Evolutionary conservation across 2,888 invertebrate species (phyloP), one percentile per base, ranked within the genome.

Genomic region (Hesperia comma): DNA sequence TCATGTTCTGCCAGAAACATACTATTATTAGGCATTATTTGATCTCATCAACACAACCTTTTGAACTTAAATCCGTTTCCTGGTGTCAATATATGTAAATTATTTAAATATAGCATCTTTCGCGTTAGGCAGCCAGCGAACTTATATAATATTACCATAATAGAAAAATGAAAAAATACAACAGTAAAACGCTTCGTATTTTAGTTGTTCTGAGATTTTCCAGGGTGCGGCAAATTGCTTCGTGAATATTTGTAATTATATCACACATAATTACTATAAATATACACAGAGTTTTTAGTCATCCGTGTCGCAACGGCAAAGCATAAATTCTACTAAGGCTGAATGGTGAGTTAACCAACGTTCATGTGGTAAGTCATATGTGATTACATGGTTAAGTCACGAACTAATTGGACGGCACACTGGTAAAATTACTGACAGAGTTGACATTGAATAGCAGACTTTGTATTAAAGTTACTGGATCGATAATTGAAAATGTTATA

Each of bases 351-450:
- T 41, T 57, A 40, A 14, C 40, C 41, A n/a, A 57, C 32, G 40
- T 7, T 17, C 54, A 26, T 55, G 33, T 55, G 15, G 33, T 55
- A 33, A 54, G 33, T 55, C 32, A 21, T 55, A 33, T 15, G 40
- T 57, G 21, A 56, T 56, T 40, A 40, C 40, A 56, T 8, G 12
- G 19, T 40, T 40, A 56, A 40, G 40, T 40, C 14, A 19, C 14
- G 17, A 19, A 56, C 37, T 56, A 56, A 55, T 56, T 40, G 56
- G 56, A 56, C 6, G 40, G 14, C 14, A 14, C 26, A 7, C 19
- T 56, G 37, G 56, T 40, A 17, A 56, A 56, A 56, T 56, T 40
- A 19, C 56, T 56, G 40, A 17, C 40, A 56, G 19, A 37, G 56
- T 56, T 37, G 19, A 56, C 40, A 19, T 56, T 40, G 19, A 15